Evolutionary conservation across 2,888 invertebrate genomes (phyloP), one percentile per base, ranked within the genome.

Genomic region (Eristalinus sepulchralis): DNA sequence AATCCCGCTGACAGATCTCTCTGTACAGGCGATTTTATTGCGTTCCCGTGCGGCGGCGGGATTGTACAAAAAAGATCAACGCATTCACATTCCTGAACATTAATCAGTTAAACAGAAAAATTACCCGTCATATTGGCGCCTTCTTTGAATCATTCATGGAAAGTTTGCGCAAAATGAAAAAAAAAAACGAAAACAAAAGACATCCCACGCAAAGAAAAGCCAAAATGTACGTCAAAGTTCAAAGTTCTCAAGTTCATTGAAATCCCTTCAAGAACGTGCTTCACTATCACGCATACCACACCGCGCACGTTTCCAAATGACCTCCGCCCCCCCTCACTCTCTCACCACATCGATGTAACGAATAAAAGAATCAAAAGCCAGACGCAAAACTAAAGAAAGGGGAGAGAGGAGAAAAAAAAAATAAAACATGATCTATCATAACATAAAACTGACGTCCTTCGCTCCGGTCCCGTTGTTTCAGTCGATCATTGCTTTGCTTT

Each of bases 351-450:
- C 9, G 17, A 1, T 47, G 47, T 17, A 17, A 17, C 47, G 57
- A 57, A 57, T 27, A 24, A 57, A 57, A 57, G 57, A 57, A 57
- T 11, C 11, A 13, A 57, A 27, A 57, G 13, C 55, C 22, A 57
- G 27, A 47, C 13, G 9, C 2, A 27, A 27, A 27, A 2, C 5
- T 2, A 27, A 5, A 27, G 2, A 27, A 27, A 5, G 27, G 11
- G n/a, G 33, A 13, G 6, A 22, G 27, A 31, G 27, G 39, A 66
- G 4, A 9, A 27, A 4, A 9, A 10, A 22, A 62, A 72, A 57
- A 60, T 11, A 60, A 71, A 62, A 62, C 60, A 20, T 53, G 13
- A 72, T 72, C 36, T 36, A 70, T 72, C 47, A 71, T 47, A 71
- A 62, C 60, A 71, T 33, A 71, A 62, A 39, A 39, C 17, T n/a